Conservation (phyloP, 2,797 vertebrate species). For the Enteromius paludinosus region DNA sequence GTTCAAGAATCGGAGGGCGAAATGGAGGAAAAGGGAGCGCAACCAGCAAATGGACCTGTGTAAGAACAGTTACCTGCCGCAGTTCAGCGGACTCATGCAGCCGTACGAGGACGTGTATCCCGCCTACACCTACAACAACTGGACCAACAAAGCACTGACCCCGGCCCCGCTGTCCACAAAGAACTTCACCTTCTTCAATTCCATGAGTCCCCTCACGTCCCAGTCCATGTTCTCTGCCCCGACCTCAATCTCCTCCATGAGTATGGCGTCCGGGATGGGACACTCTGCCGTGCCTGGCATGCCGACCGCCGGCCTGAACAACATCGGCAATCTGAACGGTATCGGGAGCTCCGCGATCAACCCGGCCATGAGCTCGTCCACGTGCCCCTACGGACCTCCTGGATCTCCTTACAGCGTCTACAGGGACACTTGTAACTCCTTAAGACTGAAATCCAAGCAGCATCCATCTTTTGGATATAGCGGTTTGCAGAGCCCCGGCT, state of each 20-base stretch:
- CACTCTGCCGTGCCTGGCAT: slow-evolving; percentile 91
- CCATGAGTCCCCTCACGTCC: slow-evolving; percentile 95
- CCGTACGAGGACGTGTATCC: slow-evolving; percentile 98
- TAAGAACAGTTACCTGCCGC: slow-evolving; percentile 96
- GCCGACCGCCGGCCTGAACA: slow-evolving; percentile 90
- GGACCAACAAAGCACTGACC: slow-evolving; percentile 94
- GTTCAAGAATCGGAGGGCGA: slow-evolving; percentile 98
- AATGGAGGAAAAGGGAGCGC: slow-evolving; percentile 97
- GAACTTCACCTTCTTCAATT: slow-evolving; percentile 99
- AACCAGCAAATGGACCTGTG: slow-evolving; percentile 99
- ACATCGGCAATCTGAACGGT: slow-evolving; percentile 94
- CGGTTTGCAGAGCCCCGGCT: slow-evolving; percentile 90
- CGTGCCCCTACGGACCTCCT: slow-evolving; percentile 93
- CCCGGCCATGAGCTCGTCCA: slow-evolving; percentile 92
- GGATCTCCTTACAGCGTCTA: slow-evolving; percentile 96
- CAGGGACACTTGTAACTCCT: slow-evolving; percentile 97
- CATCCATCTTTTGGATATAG: slow-evolving; percentile 96
- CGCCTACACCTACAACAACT: slow-evolving; percentile 98
- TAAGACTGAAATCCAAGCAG: slow-evolving; percentile 98
- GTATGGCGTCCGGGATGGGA: slow-evolving; percentile 94
- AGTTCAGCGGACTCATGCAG: slow-evolving; percentile 97
- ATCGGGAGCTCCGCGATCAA: slow-evolving; percentile 92
- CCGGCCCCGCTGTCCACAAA: slow-evolving; percentile 93
- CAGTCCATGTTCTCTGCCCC: slow-evolving; percentile 98
- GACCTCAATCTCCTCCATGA: slow-evolving; percentile 97